Conservation (phyloP, 2,888 invertebrate species). For the Blastobasis lacticolella region DNA sequence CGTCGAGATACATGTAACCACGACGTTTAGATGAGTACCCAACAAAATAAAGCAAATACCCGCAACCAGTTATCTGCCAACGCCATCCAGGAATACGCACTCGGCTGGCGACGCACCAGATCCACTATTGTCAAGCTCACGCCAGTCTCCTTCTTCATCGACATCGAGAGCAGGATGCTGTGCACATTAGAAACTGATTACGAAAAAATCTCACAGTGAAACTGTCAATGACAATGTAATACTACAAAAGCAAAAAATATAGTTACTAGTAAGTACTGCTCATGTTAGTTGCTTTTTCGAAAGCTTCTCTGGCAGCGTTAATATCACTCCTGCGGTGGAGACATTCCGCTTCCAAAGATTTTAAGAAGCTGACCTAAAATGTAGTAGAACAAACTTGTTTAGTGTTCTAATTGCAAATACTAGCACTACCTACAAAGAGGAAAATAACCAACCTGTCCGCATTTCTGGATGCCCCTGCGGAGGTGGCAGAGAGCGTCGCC, state of each 20-base stretch:
- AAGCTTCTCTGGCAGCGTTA: conserved; percentile 27
- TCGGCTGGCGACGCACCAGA: conserved; percentile 46
- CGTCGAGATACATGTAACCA: not conserved
- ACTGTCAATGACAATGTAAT: too few species aligned
- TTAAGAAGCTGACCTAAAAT: conserved; percentile 41
- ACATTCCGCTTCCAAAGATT: conserved; percentile 52
- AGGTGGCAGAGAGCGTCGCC: conserved; percentile 47
- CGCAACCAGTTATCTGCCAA: conserved; percentile 48
- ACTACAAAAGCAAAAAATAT: not conserved
- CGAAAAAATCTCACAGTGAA: too few species aligned
- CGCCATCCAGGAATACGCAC: conserved; percentile 56
- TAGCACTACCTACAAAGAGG: not conserved
- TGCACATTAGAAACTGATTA: too few species aligned
- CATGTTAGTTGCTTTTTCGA: conserved; percentile 33
- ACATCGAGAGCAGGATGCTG: conserved; percentile 43
- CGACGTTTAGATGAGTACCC: not conserved
- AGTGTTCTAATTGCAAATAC: too few species aligned
- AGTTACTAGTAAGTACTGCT: conserved; percentile 36
- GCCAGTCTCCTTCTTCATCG: conserved; percentile 28
- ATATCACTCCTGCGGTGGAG: conserved; percentile 34
- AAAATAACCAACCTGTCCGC: conserved; percentile 38
- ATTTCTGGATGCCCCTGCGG: conserved; percentile 34
- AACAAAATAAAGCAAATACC: conserved; percentile 20
- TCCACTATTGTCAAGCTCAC: conserved; percentile 38
- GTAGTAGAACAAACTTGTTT: too few species aligned